A percentile compares a stretch with the other conserved stretches of the same genome.
Evolutionary conservation across 1,140 invertebrate genomes (phyloP).

Genomic region (Hetaerina americana): DNA sequence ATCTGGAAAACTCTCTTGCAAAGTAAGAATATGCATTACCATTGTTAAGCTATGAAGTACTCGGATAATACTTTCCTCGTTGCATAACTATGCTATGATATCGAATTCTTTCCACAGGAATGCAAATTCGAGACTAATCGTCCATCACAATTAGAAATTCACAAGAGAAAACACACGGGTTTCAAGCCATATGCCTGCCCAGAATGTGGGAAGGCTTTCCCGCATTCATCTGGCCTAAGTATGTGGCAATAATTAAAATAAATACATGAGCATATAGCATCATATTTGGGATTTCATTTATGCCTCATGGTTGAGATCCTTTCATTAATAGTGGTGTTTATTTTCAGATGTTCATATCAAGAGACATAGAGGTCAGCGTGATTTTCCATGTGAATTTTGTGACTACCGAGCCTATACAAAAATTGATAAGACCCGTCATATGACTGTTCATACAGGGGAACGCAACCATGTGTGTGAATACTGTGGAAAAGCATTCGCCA

Average conservation of each 20-base stretch:
- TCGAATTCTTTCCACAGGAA: background rate
- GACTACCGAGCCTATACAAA: constrained; percentile 13
- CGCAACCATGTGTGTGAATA: constrained; percentile 17
- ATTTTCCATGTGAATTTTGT: constrained; percentile 14
- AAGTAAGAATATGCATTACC: too few species aligned
- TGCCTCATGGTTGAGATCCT: too few species aligned
- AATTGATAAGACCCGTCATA: constrained; percentile 17
- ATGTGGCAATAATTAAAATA: too few species aligned
- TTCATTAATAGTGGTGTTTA: too few species aligned
- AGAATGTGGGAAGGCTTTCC: background rate
- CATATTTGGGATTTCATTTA: too few species aligned
- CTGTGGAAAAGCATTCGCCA: constrained; percentile 19
- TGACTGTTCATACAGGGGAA: constrained; percentile 17
- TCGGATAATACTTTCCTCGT: too few species aligned
- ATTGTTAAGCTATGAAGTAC: too few species aligned
- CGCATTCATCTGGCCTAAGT: background rate
- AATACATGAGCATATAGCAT: too few species aligned
- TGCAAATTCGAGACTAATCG: background rate
- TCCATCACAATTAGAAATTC: background rate
- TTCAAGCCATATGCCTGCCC: background rate
- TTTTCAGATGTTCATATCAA: constrained; percentile 15
- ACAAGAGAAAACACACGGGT: background rate
- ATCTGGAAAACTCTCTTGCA: background rate
- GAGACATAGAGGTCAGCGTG: constrained; percentile 13
- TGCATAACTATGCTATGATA: too few species aligned